Evolutionary conservation across 2,797 vertebrate species (phyloP), one percentile per base, ranked within the genome.

Genomic region (Cottoperca gobio): DNA sequence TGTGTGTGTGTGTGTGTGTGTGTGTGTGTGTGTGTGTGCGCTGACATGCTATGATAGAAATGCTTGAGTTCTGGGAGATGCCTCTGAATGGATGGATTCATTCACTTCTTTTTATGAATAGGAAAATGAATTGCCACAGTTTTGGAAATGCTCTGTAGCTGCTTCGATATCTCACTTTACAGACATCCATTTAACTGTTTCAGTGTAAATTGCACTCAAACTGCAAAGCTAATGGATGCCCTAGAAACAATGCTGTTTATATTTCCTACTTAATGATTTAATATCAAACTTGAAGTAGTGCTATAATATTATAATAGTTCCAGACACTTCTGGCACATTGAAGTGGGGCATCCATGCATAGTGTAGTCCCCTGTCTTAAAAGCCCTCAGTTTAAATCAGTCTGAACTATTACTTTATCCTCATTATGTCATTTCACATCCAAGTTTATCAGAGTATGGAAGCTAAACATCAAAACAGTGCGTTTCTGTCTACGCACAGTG

Each of bases 361-460:
- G 46, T 31, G 52, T n/a, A 69, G 37, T 21, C 26, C 39, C 37
- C 40, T 37, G 21, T 73, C 62, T 70, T 65, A 60, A 81, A 78
- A 61, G 61, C 72, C 58, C 69, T 83, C 63, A 24, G 42, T 79
- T 84, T 76, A 64, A 78, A 86, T 90, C 73, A 67, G 64, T 45
- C 79, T 31, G 19, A 77, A 75, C 68, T 63, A 61, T 61, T n/a
- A 73, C 72, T 81, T 86, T 62, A 88, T 86, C 83, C 84, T 89
- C 83, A 83, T 83, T 89, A 77, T 89, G 90, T 92, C 88, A 72
- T 81, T 81, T 81, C 82, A 71, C 57, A 85, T 90, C 55, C 23
- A 17, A 60, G 33, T 73, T 74, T 33, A 79, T 79, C 69, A 70
- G 62, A 58, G 45, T 48, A 42, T 16, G 19, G 66, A 82, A 75